Conservation (phyloP, 2,797 vertebrate genomes). For the Pteronotus mesoamericanus region DNA sequence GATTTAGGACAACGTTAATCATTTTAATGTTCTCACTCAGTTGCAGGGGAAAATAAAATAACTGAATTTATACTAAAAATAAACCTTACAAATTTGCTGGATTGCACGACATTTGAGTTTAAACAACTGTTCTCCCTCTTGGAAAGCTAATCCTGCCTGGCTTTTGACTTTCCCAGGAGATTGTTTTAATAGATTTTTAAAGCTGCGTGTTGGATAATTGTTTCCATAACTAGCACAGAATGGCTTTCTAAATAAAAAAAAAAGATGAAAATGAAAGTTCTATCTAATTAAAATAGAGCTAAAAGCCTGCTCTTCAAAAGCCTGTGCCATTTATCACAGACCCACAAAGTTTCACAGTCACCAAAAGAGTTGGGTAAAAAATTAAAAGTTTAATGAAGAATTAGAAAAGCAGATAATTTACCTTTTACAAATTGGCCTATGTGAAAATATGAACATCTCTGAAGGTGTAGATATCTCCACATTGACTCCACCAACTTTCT, state of each 20-base stretch:
- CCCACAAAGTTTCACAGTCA: constrained; percentile 8
- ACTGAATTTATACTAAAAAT: constrained; percentile 84
- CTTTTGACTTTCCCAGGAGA: constrained; percentile 77
- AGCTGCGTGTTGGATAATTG: constrained; percentile 75
- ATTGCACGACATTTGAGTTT: constrained; percentile 78
- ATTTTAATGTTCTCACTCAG: constrained; percentile 72
- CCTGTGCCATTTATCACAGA: constrained; percentile 33
- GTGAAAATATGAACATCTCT: not conserved
- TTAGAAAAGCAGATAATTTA: not conserved
- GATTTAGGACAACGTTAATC: constrained; percentile 71
- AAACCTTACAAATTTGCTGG: constrained; percentile 79
- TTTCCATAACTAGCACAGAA: constrained; percentile 80
- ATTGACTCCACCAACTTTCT: not conserved
- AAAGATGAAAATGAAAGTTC: constrained; percentile 77
- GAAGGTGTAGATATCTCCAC: not conserved
- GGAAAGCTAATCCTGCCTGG: constrained; percentile 79
- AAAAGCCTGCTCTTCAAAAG: constrained; percentile 35
- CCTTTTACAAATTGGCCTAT: not conserved
- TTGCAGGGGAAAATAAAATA: constrained; percentile 77
- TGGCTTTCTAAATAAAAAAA: constrained; percentile 75
- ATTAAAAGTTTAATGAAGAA: not conserved
- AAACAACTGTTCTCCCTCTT: constrained; percentile 81
- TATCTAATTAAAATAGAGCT: constrained; percentile 79
- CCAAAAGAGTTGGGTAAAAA: not conserved
- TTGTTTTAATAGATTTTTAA: constrained; percentile 67